Percentiles rank a stretch among this genome's conserved stretches.
Conservation (phyloP, 2,888 invertebrate genomes). For the Ditula angustiorana region DNA sequence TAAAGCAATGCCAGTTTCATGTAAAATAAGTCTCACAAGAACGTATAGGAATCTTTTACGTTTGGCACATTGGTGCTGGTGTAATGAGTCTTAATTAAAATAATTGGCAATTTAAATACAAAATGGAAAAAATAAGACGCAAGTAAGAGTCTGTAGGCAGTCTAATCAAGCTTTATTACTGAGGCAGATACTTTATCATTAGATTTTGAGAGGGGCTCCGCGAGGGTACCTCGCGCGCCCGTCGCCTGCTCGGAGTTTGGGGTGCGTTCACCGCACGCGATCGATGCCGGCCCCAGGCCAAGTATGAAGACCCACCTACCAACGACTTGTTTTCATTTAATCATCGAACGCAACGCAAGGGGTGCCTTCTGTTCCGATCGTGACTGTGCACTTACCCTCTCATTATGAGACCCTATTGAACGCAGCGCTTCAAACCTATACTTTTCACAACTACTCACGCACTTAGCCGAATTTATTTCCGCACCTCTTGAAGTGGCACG, state of each 20-base stretch:
- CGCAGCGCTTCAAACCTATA: slow-evolving; percentile 25
- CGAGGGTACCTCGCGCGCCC: slow-evolving; percentile 60
- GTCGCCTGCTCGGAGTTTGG: slow-evolving; percentile 71
- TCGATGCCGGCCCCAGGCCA: slow-evolving; percentile 75
- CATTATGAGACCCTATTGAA: slow-evolving; percentile 43
- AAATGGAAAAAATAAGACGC: slow-evolving; percentile 21
- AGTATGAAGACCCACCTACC: slow-evolving; percentile 68
- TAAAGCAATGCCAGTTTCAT: not conserved
- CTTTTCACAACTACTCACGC: slow-evolving; percentile 27
- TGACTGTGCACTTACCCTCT: slow-evolving; percentile 54
- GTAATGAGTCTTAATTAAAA: slow-evolving; percentile 21
- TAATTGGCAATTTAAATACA: slow-evolving; percentile 30
- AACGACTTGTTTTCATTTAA: slow-evolving; percentile 61
- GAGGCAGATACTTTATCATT: slow-evolving; percentile 58
- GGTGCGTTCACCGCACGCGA: slow-evolving; percentile 80
- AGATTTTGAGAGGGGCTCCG: slow-evolving; percentile 63
- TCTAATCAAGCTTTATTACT: slow-evolving; percentile 44
- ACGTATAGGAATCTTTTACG: not conserved
- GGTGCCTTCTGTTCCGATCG: slow-evolving; percentile 51
- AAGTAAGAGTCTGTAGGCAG: slow-evolving; percentile 30
- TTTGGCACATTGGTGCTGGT: slow-evolving; percentile 2
- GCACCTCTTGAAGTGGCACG: slow-evolving; percentile 49
- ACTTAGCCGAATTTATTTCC: slow-evolving; percentile 46
- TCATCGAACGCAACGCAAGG: slow-evolving; percentile 52
- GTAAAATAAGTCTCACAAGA: not conserved